Conservation (phyloP, 2,888 invertebrate genomes). For the Melieria crassipennis region DNA sequence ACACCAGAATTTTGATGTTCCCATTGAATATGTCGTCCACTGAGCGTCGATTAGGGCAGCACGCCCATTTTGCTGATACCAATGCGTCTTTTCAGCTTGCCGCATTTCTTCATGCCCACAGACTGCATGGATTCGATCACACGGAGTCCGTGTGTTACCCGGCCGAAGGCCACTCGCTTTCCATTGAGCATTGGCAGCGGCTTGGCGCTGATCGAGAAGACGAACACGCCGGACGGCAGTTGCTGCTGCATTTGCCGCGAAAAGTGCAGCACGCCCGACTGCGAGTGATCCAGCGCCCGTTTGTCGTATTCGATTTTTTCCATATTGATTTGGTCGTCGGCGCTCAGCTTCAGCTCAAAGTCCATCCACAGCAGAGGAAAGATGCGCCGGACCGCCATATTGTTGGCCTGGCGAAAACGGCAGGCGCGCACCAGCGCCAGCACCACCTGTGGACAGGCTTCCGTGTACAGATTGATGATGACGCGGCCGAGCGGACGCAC, state of each 20-base stretch:
- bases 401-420: slow-evolving; percentile 6
- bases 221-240: slow-evolving; percentile 37
- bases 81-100: slow-evolving; percentile 49
- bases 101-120: slow-evolving; percentile 50
- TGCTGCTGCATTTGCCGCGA: slow-evolving; percentile 35
- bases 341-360: slow-evolving; percentile 35
- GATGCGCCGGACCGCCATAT: slow-evolving; percentile 39
- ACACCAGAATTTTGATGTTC: too few species aligned
- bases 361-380: slow-evolving; percentile 51
- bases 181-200: slow-evolving; percentile 48
- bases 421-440: slow-evolving; percentile 48
- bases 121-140: slow-evolving; percentile 45
- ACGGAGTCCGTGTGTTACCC: slow-evolving; percentile 46
- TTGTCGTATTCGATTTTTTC: slow-evolving; percentile 43
- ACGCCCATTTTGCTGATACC: slow-evolving; percentile 15
- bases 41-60: neutral
- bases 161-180: slow-evolving; percentile 51
- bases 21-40: too few species aligned
- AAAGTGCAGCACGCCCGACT: slow-evolving; percentile 40
- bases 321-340: neutral
- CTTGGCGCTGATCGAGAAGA: slow-evolving; percentile 52
- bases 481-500: slow-evolving; percentile 46
- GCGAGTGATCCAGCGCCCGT: slow-evolving; percentile 41
- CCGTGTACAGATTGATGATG: slow-evolving; percentile 49
- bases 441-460: slow-evolving; percentile 50